These are phyloP conservation scores for Syrmaticus mikado DNA, from an alignment of 2,113 vertebrate genomes.

Conservation along the genomic window DNA sequence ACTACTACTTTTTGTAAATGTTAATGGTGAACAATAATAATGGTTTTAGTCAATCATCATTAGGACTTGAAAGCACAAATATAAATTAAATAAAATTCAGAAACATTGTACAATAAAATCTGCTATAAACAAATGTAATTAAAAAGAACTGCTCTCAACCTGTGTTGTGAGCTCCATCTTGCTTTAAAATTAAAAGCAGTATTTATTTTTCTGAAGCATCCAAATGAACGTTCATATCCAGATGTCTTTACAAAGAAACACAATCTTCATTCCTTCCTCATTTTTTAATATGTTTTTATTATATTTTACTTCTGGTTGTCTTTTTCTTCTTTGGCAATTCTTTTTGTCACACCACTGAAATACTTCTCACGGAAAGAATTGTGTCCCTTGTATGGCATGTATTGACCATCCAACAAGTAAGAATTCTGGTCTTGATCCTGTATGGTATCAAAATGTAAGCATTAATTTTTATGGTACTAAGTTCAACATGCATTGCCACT, in stretches of 20 bases:
- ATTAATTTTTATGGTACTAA: background rate
- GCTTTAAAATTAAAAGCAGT: slow-evolving; percentile 68
- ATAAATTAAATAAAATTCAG: slow-evolving; percentile 79
- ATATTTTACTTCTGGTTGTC: slow-evolving; percentile 73
- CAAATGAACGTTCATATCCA: slow-evolving; percentile 63
- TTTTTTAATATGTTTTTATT: slow-evolving; percentile 50
- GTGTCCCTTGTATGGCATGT: slow-evolving; percentile 89
- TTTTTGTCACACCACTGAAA: slow-evolving; percentile 95
- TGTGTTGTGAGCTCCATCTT: slow-evolving; percentile 69
- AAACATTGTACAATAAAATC: slow-evolving; percentile 76
- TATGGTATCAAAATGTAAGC: slow-evolving; percentile 45
- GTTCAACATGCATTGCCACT: background rate
- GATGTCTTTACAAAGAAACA: slow-evolving; percentile 55
- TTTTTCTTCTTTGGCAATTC: slow-evolving; percentile 83
- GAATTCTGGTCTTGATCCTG: slow-evolving; percentile 85
- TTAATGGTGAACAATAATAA: slow-evolving; percentile 71
- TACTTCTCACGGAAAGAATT: slow-evolving; percentile 98
- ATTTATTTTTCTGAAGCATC: slow-evolving; percentile 68
- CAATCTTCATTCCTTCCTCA: slow-evolving; percentile 62
- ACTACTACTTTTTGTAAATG: slow-evolving; percentile 69
- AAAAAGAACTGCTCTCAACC: slow-evolving; percentile 73
- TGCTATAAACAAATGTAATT: slow-evolving; percentile 76
- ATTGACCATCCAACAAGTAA: slow-evolving; percentile 78
- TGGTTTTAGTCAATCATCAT: slow-evolving; percentile 71
- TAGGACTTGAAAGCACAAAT: slow-evolving; percentile 75